Evolutionary conservation across 2,113 vertebrate species (phyloP).

Genomic region (Opisthocomus hoazin): DNA sequence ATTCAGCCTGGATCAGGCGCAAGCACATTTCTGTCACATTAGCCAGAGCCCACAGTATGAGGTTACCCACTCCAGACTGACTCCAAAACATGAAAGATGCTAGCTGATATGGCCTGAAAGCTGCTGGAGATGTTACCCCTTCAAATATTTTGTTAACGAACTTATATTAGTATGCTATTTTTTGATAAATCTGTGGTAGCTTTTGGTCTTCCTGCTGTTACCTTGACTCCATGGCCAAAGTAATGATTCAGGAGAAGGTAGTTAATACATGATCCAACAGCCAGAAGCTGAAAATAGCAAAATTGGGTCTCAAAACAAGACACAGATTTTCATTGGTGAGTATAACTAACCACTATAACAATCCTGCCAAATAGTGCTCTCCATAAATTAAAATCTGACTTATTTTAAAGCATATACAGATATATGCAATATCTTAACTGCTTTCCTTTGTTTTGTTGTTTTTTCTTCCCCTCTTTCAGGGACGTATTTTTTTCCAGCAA

Average conservation of each 20-base stretch:
- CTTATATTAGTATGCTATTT: neutral
- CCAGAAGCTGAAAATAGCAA: neutral
- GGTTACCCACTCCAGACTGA: fast-evolving
- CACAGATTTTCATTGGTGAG: neutral
- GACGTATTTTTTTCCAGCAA: neutral
- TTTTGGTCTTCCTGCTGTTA: neutral
- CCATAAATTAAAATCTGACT: neutral
- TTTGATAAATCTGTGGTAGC: neutral
- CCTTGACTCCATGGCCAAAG: neutral
- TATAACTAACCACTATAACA: neutral
- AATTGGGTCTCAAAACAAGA: neutral
- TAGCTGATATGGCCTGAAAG: neutral
- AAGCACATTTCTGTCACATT: neutral
- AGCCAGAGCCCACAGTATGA: neutral
- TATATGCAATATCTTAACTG: neutral
- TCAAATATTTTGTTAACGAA: neutral
- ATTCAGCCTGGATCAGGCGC: neutral
- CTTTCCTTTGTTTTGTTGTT: neutral
- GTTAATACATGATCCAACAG: neutral
- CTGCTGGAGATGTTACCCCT: neutral
- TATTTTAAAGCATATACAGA: neutral
- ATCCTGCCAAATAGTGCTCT: neutral
- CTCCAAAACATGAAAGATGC: neutral
- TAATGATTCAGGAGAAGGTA: neutral
- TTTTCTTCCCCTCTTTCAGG: neutral